These are phyloP conservation scores for Actenoides lindsayi DNA, from an alignment of 2,113 vertebrate genomes.

Conservation along the genomic window DNA sequence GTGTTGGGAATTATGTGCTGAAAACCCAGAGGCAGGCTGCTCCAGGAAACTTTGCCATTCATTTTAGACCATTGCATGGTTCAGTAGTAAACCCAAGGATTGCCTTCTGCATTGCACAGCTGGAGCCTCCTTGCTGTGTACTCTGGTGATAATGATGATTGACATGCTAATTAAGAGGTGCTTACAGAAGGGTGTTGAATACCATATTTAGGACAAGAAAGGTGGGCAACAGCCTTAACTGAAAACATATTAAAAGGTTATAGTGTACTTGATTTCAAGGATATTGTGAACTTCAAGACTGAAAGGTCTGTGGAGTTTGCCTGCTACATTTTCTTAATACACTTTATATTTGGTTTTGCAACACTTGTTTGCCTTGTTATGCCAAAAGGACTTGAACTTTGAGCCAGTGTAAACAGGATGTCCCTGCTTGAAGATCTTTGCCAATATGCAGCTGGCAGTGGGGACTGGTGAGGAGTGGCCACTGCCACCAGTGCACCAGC, in stretches of 20 bases:
- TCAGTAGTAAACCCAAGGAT: background rate
- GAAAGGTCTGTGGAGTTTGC: background rate
- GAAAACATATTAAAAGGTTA: background rate
- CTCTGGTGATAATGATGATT: background rate
- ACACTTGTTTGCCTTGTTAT: background rate
- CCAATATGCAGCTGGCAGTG: accelerated
- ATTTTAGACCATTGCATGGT: background rate
- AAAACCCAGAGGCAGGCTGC: background rate
- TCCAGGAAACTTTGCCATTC: background rate
- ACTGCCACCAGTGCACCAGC: background rate
- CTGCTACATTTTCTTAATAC: background rate
- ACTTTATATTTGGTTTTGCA: background rate
- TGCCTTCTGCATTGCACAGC: background rate
- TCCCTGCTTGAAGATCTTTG: background rate
- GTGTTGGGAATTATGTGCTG: background rate
- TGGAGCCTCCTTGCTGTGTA: background rate
- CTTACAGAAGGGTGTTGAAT: background rate
- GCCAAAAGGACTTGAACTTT: background rate
- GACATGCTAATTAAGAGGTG: background rate
- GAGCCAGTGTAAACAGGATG: background rate
- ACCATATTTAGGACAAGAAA: background rate
- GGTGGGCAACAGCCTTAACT: background rate
- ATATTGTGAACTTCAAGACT: background rate
- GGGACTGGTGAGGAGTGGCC: background rate
- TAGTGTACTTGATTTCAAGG: background rate